Evolutionary conservation across 2,797 vertebrate species (phyloP).

Genomic region (Sarcophilus harrisii): DNA sequence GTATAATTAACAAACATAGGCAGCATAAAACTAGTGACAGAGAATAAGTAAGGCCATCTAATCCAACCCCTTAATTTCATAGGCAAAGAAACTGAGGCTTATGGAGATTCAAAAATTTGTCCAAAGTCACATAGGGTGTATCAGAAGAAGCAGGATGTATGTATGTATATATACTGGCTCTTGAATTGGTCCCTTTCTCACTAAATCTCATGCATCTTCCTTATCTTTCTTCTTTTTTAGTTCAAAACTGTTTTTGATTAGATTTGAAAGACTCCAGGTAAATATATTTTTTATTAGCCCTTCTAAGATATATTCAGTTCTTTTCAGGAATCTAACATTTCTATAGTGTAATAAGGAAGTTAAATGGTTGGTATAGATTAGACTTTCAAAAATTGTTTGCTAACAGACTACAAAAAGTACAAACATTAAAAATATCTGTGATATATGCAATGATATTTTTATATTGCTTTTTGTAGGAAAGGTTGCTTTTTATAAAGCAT

Average conservation of each 20-base stretch:
- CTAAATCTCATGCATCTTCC: background rate
- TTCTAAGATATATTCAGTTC: background rate
- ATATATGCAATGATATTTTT: slow-evolving; percentile 38
- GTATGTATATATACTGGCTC: background rate
- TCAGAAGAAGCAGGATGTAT: background rate
- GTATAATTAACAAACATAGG: background rate
- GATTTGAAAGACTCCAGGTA: background rate
- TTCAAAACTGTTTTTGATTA: background rate
- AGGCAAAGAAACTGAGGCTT: background rate
- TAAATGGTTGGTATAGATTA: background rate
- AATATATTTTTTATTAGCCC: background rate
- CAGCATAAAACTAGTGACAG: background rate
- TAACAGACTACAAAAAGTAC: slow-evolving; percentile 26
- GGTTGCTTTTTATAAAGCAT: slow-evolving; percentile 31
- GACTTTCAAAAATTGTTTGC: slow-evolving; percentile 39
- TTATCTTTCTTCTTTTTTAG: background rate
- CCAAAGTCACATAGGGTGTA: background rate
- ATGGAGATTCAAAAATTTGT: background rate
- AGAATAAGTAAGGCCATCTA: background rate
- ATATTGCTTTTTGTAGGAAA: slow-evolving; percentile 57
- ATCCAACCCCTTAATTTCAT: background rate
- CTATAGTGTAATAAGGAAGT: background rate
- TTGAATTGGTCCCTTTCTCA: background rate
- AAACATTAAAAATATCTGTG: slow-evolving; percentile 13
- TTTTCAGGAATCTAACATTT: background rate